Evolutionary conservation across 1,140 invertebrate genomes (phyloP).

Genomic region (Drosophila suzukii): DNA sequence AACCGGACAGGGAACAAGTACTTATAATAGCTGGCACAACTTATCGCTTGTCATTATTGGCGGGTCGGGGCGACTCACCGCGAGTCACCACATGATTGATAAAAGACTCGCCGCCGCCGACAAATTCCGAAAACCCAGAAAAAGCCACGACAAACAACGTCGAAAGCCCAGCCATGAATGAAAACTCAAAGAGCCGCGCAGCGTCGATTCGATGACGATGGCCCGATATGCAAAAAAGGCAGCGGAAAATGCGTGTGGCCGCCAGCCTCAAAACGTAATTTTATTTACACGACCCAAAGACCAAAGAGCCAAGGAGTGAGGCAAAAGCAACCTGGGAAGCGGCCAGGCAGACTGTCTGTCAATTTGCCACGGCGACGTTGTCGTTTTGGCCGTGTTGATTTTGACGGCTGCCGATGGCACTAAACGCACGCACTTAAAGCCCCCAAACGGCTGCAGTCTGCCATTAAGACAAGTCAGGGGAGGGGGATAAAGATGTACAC

Average conservation of each 20-base stretch:
- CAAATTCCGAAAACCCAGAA: constrained; percentile 64
- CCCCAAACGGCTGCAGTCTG: constrained; percentile 57
- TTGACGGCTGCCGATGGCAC: constrained; percentile 80
- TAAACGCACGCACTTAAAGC: constrained; percentile 78
- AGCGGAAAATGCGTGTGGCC: constrained; percentile 71
- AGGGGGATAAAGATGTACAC: neutral
- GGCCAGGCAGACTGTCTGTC: constrained; percentile 60
- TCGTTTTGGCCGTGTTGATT: constrained; percentile 62
- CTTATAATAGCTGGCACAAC: constrained; percentile 49
- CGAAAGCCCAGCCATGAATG: constrained; percentile 69
- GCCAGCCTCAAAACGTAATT: constrained; percentile 70
- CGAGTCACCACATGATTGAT: constrained; percentile 71
- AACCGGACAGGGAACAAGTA: constrained; percentile 51
- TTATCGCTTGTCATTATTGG: constrained; percentile 82
- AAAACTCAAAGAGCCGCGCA: constrained; percentile 70
- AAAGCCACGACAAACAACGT: constrained; percentile 59
- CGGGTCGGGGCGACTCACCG: constrained; percentile 62
- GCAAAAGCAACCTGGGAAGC: constrained; percentile 22
- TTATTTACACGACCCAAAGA: constrained; percentile 68
- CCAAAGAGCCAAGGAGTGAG: neutral
- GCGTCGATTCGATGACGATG: constrained; percentile 19
- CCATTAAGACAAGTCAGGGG: constrained; percentile 43
- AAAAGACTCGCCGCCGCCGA: constrained; percentile 70
- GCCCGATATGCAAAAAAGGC: constrained; percentile 61
- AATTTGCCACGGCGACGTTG: constrained; percentile 44